Evolutionary conservation across 2,797 vertebrate species (phyloP), one percentile per base, ranked within the genome.

Genomic region (Chromis chromis): DNA sequence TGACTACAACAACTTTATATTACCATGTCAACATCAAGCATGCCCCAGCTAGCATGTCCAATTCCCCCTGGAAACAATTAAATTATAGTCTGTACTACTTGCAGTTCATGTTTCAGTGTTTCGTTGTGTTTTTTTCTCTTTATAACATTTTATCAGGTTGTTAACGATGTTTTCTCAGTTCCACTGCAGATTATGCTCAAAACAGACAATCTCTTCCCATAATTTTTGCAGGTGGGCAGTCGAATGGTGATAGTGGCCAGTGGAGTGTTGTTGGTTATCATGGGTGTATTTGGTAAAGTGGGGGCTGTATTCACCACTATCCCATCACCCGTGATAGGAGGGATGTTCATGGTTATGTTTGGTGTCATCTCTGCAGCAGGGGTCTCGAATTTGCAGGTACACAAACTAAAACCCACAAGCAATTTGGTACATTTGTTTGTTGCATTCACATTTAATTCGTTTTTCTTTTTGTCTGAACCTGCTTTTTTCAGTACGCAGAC

Each of bases 271-370:
- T 94, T 99, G 95, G 85, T 98, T 31, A 53, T 96, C 62, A 96
- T 98, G 61, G 98, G 97, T 1, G 0, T 97, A 60, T 96, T 97
- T 0, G 96, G 97, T 33, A 99, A 99, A 88, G 90, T 95, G 0
- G 96, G 96, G 0, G 98, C 98, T 1, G 89, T 96, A 16, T 97
- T 99, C 75, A 95, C 95, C 82, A 99, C 97, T 22, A 98, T 99
- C 69, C 98, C 98, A 0, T 91, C 93, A 5, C 98, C 98, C 0
- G 96, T 99, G 58, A 92, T 99, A 0, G 97, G 98, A 78, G 98
- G 98, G 65, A 96, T 98, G 97, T 97, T 99, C 86, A 83, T 99
- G 25, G 96, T 99, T 48, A 98, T 98, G 96, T 99, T 99, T 0
- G 97, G 97, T 0, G 88, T 99, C 76, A 98, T 99, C 82, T 76